phyloP scores from a whole-genome alignment of 2,888 invertebrate species.

The Ectemnius continuus region DNA sequence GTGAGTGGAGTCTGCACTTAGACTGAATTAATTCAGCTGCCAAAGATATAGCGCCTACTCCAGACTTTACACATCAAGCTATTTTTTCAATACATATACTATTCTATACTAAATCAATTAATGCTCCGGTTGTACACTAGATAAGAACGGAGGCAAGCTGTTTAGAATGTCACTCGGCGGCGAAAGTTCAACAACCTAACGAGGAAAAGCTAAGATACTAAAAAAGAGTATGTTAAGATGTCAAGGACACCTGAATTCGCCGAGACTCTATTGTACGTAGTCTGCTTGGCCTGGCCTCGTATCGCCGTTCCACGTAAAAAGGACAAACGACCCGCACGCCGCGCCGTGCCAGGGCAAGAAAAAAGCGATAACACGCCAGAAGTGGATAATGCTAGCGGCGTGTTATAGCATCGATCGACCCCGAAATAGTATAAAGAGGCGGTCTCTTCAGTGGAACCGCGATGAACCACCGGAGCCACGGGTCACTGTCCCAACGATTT shows the following conservation, averaged over 20 bases:
- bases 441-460: conserved; percentile 18
- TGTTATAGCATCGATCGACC: conserved; percentile 46
- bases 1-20: no score
- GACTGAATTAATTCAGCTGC: no score
- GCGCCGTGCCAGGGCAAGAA: no score
- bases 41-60: no score
- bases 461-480: conserved; percentile 16
- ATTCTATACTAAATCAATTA: no score
- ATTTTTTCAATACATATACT: no score
- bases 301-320: background rate
- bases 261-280: background rate
- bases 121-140: no score
- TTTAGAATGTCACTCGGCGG: no score
- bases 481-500: conserved; percentile 47
- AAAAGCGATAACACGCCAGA: background rate
- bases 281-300: background rate
- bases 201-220: background rate
- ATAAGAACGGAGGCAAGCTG: no score
- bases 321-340: background rate
- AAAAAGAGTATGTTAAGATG: background rate
- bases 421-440: conserved; percentile 28
- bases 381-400: conserved; percentile 18
- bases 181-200: conserved; percentile 4
- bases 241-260: conserved; percentile 10
- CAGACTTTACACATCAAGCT: no score